Base-by-base conservation (phyloP, 2,888 invertebrate species). In the Hermaeophaga mercurialis region DNA sequence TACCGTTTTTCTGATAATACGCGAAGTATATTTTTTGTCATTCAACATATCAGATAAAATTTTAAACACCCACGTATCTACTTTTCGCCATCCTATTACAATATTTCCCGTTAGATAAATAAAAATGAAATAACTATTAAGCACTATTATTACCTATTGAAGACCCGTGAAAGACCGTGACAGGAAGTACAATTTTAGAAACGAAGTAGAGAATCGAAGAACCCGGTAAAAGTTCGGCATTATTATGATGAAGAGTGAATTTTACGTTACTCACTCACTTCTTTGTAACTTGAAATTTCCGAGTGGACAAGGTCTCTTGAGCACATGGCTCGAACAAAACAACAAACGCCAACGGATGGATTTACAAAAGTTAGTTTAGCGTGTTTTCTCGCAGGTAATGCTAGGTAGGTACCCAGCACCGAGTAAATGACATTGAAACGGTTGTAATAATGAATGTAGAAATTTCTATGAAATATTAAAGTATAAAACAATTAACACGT, bases 291-390 rank as follows among this genome's bases (percentile, higher is more conserved):
- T 53, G 56, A 50, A 50, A 57, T 57, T 50, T 54, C 59, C 43
- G 36, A 54, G 8, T 54, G 56, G 59, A 54, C 59, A 60, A 60
- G 59, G 59, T 60, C 56, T 56, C 49, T 24, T 56, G 59, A 60
- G 56, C 59, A 60, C 59, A 57, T 54, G 59, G 54, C 47, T 57
- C 39, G 45, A 49, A 54, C 46, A 41, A 41, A 12, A 19, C 12
- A 33, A 33, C 46, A 41, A 39, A 50, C 26, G 41, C 24, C 41
- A 38, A 31, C 43, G 19, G 41, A 36, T 33, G 19, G 11, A 39
- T 34, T 45, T n/a, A n/a, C 43, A 55, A 31, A 55, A 41, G 44
- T 41, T 41, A 41, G 50, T 50, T 50, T 41, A 24, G 14, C 19
- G 31, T 41, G 50, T 18, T 31, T 31, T 41, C 50, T 31, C 31